phyloP scores from a whole-genome alignment of 2,888 invertebrate species.

The Chymomyza procnemis region DNA sequence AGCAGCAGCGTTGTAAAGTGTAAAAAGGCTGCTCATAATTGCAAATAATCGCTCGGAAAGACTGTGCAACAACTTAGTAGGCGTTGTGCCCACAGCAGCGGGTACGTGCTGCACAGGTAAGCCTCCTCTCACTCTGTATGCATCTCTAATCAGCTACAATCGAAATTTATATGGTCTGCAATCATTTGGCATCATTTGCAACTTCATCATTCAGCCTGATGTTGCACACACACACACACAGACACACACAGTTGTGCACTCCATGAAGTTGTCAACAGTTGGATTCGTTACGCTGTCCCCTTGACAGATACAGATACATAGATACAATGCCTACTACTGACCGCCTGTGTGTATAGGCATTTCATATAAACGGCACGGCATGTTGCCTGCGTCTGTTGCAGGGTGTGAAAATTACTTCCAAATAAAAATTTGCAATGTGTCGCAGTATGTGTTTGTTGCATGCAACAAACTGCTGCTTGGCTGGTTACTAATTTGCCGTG shows the following conservation, averaged over 20 bases:
- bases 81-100: slow-evolving; percentile 9
- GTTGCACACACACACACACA: slow-evolving; percentile 2
- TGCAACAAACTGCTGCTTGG: slow-evolving; percentile 20
- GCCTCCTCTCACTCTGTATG: background rate
- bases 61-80: slow-evolving; percentile 45
- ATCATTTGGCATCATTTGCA: slow-evolving; percentile 75
- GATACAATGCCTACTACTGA: background rate
- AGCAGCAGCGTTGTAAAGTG: slow-evolving; percentile 34
- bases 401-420: slow-evolving; percentile 77
- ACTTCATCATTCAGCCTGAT: slow-evolving; percentile 27
- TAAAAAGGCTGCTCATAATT: slow-evolving; percentile 62
- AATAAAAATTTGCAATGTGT: slow-evolving; percentile 70
- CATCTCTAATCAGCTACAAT: slow-evolving; percentile 61
- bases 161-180: slow-evolving; percentile 75
- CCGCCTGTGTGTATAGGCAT: background rate
- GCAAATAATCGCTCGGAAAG: slow-evolving; percentile 67
- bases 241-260: slow-evolving; percentile 5
- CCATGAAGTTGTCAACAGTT: slow-evolving; percentile 63
- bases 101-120: slow-evolving; percentile 13
- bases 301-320: background rate
- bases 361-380: background rate
- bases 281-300: slow-evolving; percentile 63
- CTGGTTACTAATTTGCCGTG: slow-evolving; percentile 53
- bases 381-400: slow-evolving; percentile 50
- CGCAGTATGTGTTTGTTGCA: slow-evolving; percentile 4